Base-by-base conservation (phyloP, 1,140 invertebrate species). In the Parasteatoda tepidariorum region DNA sequence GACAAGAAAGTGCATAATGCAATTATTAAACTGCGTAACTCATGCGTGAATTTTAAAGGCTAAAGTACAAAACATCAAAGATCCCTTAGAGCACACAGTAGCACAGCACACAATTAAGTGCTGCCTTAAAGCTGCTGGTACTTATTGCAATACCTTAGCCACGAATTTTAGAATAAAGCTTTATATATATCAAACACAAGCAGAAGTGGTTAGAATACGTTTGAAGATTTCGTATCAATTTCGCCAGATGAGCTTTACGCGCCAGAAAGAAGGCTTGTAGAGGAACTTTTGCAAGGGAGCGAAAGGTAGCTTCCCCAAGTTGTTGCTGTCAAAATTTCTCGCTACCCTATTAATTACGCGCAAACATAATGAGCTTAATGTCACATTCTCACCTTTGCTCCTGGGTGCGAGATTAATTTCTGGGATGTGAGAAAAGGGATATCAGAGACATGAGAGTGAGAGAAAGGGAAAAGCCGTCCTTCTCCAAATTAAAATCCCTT, bases 281-380 rank as follows among this genome's bases (percentile, higher is more conserved):
- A 18, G 38, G 38, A 48, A 48, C 9, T 48, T 48, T 48, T 48
- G 18, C 9, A 18, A 70, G 26, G 33, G 18, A 38, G 9, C 28
- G 30, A 57, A 33, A 33, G 41, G n/a, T 61, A 22, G 24, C 22
- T 4, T 30, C 38, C 61, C 34, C 24, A 30, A 22, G 15, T 30
- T 33, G 34, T 28, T 30, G 59, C 59, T 78, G 74, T 78, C 74
- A 78, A 78, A 78, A 78, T 78, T 78, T 78, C 38, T 34, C 24
- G 26, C 26, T 31, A 78, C 31, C 76, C 64, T 68, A 79, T 79
- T 79, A 79, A 79, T 79, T 79, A 79, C 64, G 48, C 48, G 38
- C 34, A 7, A 38, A 18, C n/a, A 66, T 64, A 79, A 79, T 30
- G 54, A 79, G 76, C 76, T 79, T 79, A 79, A 59, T 38, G 76